A percentile compares a stretch with the other conserved stretches of the same genome.
Evolutionary conservation across 2,113 vertebrate genomes (phyloP).

Genomic region (Eudyptes chrysolophus): DNA sequence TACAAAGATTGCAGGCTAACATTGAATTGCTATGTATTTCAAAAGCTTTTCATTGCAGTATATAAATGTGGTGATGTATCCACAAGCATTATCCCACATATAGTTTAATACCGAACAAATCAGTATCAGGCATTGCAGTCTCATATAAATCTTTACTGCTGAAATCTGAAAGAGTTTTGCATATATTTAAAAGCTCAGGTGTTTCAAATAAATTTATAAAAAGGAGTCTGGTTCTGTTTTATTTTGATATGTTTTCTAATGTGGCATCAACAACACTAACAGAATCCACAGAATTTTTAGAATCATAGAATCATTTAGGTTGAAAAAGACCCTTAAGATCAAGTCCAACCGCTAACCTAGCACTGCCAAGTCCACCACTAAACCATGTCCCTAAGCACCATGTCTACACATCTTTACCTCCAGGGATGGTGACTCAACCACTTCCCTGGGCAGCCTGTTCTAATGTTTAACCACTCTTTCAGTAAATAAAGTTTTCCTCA

Average conservation of each 20-base stretch:
- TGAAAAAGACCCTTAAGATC: background rate
- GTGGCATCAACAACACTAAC: background rate
- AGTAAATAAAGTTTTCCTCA: background rate
- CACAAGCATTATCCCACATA: background rate
- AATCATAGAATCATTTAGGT: background rate
- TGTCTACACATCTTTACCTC: rapidly evolving
- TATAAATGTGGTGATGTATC: background rate
- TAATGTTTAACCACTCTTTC: background rate
- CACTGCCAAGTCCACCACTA: background rate
- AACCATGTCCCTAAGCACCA: background rate
- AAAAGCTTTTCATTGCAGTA: background rate
- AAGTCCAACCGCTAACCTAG: background rate
- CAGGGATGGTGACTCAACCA: background rate
- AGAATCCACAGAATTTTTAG: background rate
- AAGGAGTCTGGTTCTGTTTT: rapidly evolving
- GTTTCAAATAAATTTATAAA: background rate
- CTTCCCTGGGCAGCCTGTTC: background rate
- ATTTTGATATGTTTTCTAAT: background rate
- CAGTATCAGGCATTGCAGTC: background rate
- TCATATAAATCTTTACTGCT: background rate
- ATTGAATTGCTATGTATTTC: background rate
- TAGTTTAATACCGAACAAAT: background rate
- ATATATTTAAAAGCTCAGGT: background rate
- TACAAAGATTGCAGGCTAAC: background rate
- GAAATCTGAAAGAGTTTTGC: background rate